Percentiles rank a stretch among this genome's conserved stretches.
These are phyloP conservation scores for Pemphredon lugubris DNA, from an alignment of 2,888 invertebrate species.

Conservation along the genomic window DNA sequence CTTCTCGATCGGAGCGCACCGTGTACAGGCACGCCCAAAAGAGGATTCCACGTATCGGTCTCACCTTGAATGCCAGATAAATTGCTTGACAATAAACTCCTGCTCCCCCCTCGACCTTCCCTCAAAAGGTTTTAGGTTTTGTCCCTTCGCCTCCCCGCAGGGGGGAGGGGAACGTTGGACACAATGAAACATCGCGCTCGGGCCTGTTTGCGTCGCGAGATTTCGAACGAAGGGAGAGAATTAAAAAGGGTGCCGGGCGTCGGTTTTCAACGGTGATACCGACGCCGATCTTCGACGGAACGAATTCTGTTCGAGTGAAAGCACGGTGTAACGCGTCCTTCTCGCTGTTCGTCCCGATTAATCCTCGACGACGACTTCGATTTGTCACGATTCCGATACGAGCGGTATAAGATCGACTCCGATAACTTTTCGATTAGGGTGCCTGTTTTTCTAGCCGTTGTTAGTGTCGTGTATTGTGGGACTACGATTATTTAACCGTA, in stretches of 20 bases:
- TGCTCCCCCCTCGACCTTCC: neutral
- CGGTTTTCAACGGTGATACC: neutral
- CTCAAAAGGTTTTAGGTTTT: conserved; percentile 20
- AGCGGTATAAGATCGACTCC: too few species aligned
- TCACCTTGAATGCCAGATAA: conserved; percentile 59
- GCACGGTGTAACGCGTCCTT: too few species aligned
- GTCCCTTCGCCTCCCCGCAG: conserved; percentile 26
- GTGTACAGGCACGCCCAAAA: conserved; percentile 9
- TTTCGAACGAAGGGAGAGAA: conserved; percentile 8
- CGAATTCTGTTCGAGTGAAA: conserved; percentile 21
- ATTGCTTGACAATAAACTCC: conserved; percentile 61
- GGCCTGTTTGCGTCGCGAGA: conserved; percentile 28
- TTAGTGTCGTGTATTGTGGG: too few species aligned
- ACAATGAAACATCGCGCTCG: conserved; percentile 24
- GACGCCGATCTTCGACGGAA: conserved; percentile 21
- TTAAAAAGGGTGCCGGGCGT: neutral
- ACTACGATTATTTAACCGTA: too few species aligned
- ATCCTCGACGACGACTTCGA: conserved; percentile 39
- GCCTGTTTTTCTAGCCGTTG: too few species aligned
- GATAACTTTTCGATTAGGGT: too few species aligned
- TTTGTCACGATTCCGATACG: conserved; percentile 32
- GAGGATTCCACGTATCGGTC: conserved; percentile 38
- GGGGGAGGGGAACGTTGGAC: conserved; percentile 13
- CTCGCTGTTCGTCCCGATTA: conserved; percentile 32
- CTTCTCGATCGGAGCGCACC: neutral